A percentile compares a stretch with the other conserved stretches of the same genome.
These are phyloP conservation scores for Galerucella nymphaeae DNA, from an alignment of 2,888 invertebrate genomes.

Conservation along the genomic window DNA sequence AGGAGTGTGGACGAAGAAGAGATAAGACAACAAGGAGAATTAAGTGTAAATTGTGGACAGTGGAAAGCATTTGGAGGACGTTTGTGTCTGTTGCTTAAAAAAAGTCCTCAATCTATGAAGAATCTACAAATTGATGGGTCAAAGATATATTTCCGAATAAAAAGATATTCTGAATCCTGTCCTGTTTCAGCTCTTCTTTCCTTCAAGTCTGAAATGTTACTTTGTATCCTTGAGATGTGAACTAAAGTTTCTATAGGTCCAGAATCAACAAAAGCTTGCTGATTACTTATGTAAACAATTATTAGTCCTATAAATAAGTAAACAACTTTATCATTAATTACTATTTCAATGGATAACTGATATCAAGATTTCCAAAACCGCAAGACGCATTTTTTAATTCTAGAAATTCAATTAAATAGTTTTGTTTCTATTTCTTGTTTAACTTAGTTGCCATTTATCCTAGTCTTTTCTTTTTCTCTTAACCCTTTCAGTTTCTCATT, in stretches of 20 bases:
- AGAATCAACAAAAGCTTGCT: slow-evolving; percentile 33
- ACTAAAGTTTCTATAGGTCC: slow-evolving; percentile 31
- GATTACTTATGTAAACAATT: slow-evolving; percentile 28
- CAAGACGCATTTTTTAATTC: neutral
- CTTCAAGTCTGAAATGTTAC: slow-evolving; percentile 48
- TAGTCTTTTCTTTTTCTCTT: too few relatives aligned
- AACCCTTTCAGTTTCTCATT: too few relatives aligned
- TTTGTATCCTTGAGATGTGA: slow-evolving; percentile 40
- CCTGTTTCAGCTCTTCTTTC: slow-evolving; percentile 35
- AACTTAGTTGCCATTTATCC: too few relatives aligned
- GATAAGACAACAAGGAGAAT: too few relatives aligned
- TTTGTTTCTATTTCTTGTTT: too few relatives aligned
- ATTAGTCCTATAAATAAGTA: slow-evolving; percentile 21
- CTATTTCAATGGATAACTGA: neutral
- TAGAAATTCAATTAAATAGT: neutral
- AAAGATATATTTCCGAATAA: too few relatives aligned
- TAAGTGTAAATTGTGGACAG: too few relatives aligned
- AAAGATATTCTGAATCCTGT: slow-evolving; percentile 5
- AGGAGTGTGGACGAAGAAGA: too few relatives aligned
- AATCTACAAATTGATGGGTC: too few relatives aligned
- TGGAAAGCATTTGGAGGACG: too few relatives aligned
- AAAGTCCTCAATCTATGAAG: too few relatives aligned
- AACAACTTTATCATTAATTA: slow-evolving; percentile 12
- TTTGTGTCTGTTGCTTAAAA: too few relatives aligned
- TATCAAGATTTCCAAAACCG: neutral